Conservation (phyloP, 2,113 vertebrate species). For the Oncorhynchus gorbuscha region DNA sequence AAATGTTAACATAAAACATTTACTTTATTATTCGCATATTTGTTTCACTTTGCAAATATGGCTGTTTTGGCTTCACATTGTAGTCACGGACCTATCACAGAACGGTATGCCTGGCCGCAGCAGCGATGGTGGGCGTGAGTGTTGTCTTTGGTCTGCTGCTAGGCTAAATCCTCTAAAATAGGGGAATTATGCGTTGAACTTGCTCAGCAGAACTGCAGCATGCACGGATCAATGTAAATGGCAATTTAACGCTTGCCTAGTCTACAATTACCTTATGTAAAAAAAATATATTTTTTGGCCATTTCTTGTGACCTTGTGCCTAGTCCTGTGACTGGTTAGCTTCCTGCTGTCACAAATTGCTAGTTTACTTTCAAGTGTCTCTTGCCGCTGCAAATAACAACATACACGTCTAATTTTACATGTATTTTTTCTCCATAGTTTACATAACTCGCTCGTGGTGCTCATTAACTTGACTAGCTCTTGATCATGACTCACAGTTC, state of each 20-base stretch:
- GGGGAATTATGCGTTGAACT: conserved; percentile 47
- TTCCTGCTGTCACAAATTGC: not conserved
- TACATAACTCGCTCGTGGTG: no score
- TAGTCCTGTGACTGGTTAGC: conserved; percentile 45
- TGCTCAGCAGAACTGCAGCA: conserved; percentile 62
- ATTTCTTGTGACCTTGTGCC: conserved; percentile 60
- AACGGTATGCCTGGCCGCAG: conserved; percentile 32
- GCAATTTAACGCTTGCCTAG: rapidly evolving
- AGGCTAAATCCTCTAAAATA: conserved; percentile 71
- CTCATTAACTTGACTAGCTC: no score
- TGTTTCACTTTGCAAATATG: conserved; percentile 48
- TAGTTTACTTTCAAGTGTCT: no score
- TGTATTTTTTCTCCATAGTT: no score
- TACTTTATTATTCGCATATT: no score
- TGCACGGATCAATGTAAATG: conserved; percentile 66
- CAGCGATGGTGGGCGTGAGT: conserved; percentile 86
- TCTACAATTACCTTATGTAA: not conserved
- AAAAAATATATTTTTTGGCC: not conserved
- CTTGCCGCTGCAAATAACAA: no score
- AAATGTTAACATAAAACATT: not conserved
- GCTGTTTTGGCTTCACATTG: conserved; percentile 27
- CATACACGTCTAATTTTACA: no score
- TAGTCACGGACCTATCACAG: conserved; percentile 44
- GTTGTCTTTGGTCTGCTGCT: conserved; percentile 74
- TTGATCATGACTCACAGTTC: no score